A percentile compares a stretch with the other conserved stretches of the same genome.
These are phyloP conservation scores for Piaya cayana DNA, from an alignment of 2,113 vertebrate species.

Conservation along the genomic window DNA sequence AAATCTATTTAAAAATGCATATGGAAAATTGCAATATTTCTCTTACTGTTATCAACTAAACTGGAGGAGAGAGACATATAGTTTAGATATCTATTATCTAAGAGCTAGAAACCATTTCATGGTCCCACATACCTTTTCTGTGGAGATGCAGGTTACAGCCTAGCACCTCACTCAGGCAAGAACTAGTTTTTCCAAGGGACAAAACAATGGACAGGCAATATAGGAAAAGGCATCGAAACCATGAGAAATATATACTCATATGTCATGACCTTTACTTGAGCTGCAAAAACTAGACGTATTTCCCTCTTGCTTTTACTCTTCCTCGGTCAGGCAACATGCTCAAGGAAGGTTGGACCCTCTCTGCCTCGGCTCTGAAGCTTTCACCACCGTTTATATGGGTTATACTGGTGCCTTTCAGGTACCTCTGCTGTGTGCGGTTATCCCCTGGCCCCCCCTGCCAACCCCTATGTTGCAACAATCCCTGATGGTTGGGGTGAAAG, in stretches of 20 bases:
- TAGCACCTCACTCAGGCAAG: background rate
- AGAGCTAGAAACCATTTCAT: background rate
- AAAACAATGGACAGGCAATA: background rate
- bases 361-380: background rate
- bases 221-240: background rate
- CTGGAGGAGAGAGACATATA: too few species aligned
- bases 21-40: background rate
- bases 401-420: fast-evolving
- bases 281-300: background rate
- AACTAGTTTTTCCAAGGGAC: background rate
- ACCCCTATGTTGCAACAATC: background rate
- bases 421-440: background rate
- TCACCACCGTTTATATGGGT: fast-evolving
- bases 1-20: background rate
- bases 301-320: background rate
- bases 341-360: background rate
- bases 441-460: fast-evolving
- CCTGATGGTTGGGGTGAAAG: background rate
- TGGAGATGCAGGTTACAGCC: background rate
- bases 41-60: background rate
- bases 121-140: background rate
- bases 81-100: too few species aligned
- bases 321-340: background rate
- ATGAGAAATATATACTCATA: background rate
- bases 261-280: background rate